Conservation (phyloP, 2,888 invertebrate species). For the Priocnemis perturbator region DNA sequence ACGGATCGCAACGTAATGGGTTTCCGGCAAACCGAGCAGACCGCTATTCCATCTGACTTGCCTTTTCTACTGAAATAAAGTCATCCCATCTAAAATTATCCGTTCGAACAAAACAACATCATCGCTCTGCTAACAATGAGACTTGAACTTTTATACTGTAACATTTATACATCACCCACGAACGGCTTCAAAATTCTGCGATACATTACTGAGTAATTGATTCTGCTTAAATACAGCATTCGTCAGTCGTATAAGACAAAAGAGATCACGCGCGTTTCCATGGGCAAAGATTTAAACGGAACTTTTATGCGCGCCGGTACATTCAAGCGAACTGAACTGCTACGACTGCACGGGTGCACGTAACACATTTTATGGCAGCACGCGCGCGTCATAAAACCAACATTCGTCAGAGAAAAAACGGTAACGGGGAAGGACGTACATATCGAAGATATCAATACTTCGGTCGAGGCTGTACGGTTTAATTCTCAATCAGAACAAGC, state of each 20-base stretch:
- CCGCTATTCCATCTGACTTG: slow-evolving; percentile 26
- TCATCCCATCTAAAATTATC: no score
- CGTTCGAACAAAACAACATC: no score
- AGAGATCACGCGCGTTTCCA: slow-evolving; percentile 17
- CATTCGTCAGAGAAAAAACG: slow-evolving; percentile 39
- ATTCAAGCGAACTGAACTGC: slow-evolving; percentile 32
- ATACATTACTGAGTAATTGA: no score
- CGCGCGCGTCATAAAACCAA: slow-evolving; percentile 49
- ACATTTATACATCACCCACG: no score
- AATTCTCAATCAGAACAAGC: no score
- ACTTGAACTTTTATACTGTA: no score
- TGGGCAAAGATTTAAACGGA: slow-evolving; percentile 45
- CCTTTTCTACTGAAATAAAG: neutral
- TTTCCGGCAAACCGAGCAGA: slow-evolving; percentile 38
- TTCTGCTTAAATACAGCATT: no score
- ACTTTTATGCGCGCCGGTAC: slow-evolving; percentile 36
- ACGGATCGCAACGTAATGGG: slow-evolving; percentile 37
- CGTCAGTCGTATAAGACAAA: no score
- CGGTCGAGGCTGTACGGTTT: neutral
- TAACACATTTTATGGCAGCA: slow-evolving; percentile 41
- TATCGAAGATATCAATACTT: slow-evolving; percentile 28
- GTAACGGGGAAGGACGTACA: slow-evolving; percentile 32
- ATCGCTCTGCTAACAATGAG: neutral
- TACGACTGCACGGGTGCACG: slow-evolving; percentile 18
- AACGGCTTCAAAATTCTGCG: no score